Base-by-base conservation (phyloP, 2,113 vertebrate genomes). In the Caranx melampygus region DNA sequence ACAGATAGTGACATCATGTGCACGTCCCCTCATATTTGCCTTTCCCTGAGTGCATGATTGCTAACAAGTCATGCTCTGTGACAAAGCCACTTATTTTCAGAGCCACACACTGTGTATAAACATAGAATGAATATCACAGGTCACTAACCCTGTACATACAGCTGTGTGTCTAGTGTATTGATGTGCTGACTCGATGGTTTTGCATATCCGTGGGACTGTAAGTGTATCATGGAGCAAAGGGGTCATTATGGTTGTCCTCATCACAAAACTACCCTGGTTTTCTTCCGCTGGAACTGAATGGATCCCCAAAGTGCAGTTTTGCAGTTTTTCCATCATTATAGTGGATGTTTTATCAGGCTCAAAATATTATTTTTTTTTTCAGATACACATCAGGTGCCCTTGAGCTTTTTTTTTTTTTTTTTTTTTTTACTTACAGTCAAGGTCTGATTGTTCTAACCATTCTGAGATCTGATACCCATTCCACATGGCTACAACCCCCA, bases 41-140 rank as follows among this genome's bases (percentile, higher is more conserved):
- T 88, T 85, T 73, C 84, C 84, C 82, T 79, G 13, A 81, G 65
- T 84, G 80, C 79, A 47, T 79, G 81, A 33, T 83, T 20, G 63
- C 71, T 84, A 83, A 86, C 82, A 81, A 79, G 78, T 81, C 84
- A 81, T 74, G 74, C 69, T 87, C 80, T 69, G 66, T 88, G 87
- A 73, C 79, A 85, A 59, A 81, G 54, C 77, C 47, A 45, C 75
- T 86, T 21, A 77, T 57, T 72, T 44, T 80, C 63, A 84, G 60
- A 72, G 58, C 78, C 73, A 58, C 72, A 79, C 15, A 14, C 47
- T 77, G 66, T 81, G 69, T 84, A 72, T 79, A 81, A 82, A 83
- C 78, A 60, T 40, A 15, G 72, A 52, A 55, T 73, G 73, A 74
- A 68, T 86, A 57, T 81, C 77, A 76, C 75, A 78, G 79, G 71